These are phyloP conservation scores for Premnoplex brunnescens DNA, from an alignment of 2,797 vertebrate species.

Conservation along the genomic window DNA sequence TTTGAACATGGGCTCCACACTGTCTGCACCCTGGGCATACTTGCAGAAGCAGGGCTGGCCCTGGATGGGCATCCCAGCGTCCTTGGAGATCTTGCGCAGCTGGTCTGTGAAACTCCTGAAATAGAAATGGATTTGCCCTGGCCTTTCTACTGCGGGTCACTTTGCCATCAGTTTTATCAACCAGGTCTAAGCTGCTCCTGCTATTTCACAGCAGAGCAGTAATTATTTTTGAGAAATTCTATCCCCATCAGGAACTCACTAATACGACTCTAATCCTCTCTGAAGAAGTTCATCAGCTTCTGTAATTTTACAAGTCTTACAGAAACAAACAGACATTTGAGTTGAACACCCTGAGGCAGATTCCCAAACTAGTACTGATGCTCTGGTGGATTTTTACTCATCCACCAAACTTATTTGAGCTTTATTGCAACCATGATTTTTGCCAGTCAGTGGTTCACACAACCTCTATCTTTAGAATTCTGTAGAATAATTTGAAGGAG, in stretches of 20 bases:
- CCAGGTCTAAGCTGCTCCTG: not conserved
- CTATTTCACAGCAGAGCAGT: not conserved
- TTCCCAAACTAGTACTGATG: not conserved
- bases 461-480: not conserved
- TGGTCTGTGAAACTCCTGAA: constrained; percentile 97
- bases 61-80: constrained; percentile 98
- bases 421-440: not conserved
- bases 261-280: not conserved
- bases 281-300: not conserved
- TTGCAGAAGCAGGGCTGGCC: constrained; percentile 99
- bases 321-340: not conserved
- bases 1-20: constrained; percentile 99
- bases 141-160: not conserved
- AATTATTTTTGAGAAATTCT: not conserved
- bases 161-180: not conserved
- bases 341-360: not conserved
- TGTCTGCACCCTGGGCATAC: constrained; percentile 97
- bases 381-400: not conserved
- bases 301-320: not conserved
- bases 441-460: not conserved
- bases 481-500: not conserved
- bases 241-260: not conserved
- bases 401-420: not conserved
- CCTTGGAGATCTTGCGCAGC: constrained; percentile 97
- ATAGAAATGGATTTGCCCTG: not conserved